A percentile compares a stretch with the other conserved stretches of the same genome.
phyloP scores from a whole-genome alignment of 2,797 vertebrate species.

The Epinephelus coioides region DNA sequence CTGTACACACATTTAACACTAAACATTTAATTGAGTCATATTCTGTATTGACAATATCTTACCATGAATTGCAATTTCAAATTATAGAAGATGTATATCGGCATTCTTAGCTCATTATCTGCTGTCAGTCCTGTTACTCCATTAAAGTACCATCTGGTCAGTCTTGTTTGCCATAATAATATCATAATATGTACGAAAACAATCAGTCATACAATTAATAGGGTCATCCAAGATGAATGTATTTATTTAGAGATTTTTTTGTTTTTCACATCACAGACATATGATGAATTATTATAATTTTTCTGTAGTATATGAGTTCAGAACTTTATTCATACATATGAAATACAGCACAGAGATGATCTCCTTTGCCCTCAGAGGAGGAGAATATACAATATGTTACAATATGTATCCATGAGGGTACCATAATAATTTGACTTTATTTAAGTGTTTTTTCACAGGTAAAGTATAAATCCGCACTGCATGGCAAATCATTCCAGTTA shows the following conservation, averaged over 20 bases:
- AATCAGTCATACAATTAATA: neutral
- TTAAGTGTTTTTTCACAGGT: constrained; percentile 23
- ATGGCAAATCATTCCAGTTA: neutral
- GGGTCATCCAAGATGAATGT: neutral
- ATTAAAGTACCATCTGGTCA: neutral
- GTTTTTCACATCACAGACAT: neutral
- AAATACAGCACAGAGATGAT: neutral
- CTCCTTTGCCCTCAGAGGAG: neutral
- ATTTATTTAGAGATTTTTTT: neutral
- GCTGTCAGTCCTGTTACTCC: neutral
- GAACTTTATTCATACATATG: neutral
- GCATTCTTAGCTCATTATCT: neutral
- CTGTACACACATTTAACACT: no score
- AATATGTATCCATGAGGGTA: neutral
- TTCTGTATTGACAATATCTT: neutral
- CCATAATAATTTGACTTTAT: neutral
- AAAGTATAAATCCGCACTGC: accelerated
- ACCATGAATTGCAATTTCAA: neutral
- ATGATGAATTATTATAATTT: neutral
- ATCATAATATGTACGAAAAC: neutral
- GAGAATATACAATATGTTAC: neutral
- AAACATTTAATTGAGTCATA: neutral
- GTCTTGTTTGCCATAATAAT: neutral
- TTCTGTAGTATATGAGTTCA: neutral
- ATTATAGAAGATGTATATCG: neutral